Base-by-base conservation (phyloP, 2,888 invertebrate species). In the Cephus sareptanus region DNA sequence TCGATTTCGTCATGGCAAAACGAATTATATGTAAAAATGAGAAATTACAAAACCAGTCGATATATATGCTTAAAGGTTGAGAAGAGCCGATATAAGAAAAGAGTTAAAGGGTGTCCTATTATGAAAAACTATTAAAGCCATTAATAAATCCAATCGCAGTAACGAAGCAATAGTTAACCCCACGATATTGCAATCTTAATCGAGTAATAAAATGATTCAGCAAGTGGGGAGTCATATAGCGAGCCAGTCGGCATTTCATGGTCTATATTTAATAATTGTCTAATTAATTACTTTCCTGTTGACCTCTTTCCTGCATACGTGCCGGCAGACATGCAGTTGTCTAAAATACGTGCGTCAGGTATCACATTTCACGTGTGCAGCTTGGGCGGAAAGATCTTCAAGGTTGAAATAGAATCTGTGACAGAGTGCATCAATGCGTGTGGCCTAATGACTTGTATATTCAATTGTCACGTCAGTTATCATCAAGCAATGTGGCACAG, bases 391-490 rank as follows among this genome's bases (percentile, higher is more conserved):
- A 56, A 23, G 23, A 56, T 9, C 56, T 56, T 56, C 23, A 56
- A 56, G 23, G 56, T 6, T 15, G 56, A 23, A 56, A 56, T 23
- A 56, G 23, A 56, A 56, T 56, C 23, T 23, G 56, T 23, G 2
- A 1, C 56, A 56, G 56, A 23, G 1, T 23, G 56, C 23, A 56
- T 56, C 56, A 23, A 56, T 23, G 23, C 23, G 23, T 56, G 13
- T 56, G 6, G 56, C 56, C 23, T 23, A 56, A 56, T 9, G 23
- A 56, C 56, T 56, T 56, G 23, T 56, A 9, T 56, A 23, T 78
- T 79, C 85, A 87, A 90, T 89, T 89, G 85, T 85, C 84, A 84
- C 84, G 88, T 87, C 90, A 89, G 88, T 89, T 86, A 83, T 85
- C 87, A 89, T 90, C 84, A 83, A 82, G 76, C 79, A 79, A 89